A percentile compares a stretch with the other conserved stretches of the same genome.
phyloP scores from a whole-genome alignment of 2,113 vertebrate genomes.

The Herpetotheres cachinnans region DNA sequence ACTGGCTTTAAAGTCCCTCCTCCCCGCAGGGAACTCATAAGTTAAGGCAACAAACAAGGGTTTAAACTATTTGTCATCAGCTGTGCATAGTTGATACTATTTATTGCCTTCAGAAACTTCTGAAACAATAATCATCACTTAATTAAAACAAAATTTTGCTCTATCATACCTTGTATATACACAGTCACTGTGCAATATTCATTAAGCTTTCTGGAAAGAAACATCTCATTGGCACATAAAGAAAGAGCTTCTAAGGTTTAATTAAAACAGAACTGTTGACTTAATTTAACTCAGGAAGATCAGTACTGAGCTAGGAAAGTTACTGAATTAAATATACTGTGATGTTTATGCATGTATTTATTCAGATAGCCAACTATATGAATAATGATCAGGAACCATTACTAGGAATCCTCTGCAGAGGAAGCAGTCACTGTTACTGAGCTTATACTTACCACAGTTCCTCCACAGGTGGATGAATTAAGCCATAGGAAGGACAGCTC shows the following conservation, averaged over 20 bases:
- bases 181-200: background rate
- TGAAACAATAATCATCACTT: background rate
- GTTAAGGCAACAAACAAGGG: background rate
- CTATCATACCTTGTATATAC: background rate
- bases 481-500: background rate
- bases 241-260: background rate
- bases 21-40: background rate
- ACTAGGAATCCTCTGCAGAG: background rate
- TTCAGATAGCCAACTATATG: background rate
- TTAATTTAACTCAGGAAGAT: background rate
- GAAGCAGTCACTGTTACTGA: background rate
- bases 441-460: background rate
- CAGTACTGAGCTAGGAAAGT: background rate
- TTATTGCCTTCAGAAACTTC: background rate
- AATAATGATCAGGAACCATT: background rate
- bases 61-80: background rate
- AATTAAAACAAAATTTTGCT: background rate
- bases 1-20: background rate
- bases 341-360: background rate
- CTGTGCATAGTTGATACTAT: background rate
- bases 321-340: background rate
- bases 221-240: background rate
- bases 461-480: background rate
- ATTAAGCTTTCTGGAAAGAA: background rate
- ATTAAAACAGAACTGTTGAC: background rate